These are phyloP conservation scores for Brenthis hecate DNA, from an alignment of 2,888 invertebrate species.

Conservation along the genomic window DNA sequence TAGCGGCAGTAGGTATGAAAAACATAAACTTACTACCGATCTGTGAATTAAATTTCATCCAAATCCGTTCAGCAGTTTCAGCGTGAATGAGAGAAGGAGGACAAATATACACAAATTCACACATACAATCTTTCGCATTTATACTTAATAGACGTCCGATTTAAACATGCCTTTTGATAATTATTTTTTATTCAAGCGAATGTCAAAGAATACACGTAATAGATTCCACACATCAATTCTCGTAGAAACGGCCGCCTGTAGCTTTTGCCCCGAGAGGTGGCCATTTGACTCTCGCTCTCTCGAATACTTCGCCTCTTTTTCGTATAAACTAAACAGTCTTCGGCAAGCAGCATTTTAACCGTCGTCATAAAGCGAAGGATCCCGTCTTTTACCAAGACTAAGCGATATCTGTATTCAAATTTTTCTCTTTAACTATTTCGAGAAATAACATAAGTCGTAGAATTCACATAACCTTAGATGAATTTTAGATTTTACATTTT, in stretches of 20 bases:
- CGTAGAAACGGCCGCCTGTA: slow-evolving; percentile 68
- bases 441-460: slow-evolving; percentile 52
- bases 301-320: slow-evolving; percentile 69
- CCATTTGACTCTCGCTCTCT: slow-evolving; percentile 71
- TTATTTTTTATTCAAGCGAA: not conserved
- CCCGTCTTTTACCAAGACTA: slow-evolving; percentile 48
- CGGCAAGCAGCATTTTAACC: slow-evolving; percentile 73
- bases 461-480: slow-evolving; percentile 69
- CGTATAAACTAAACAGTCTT: slow-evolving; percentile 74
- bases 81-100: too few relatives aligned
- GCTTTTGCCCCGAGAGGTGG: slow-evolving; percentile 71
- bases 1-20: too few relatives aligned
- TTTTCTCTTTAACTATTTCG: slow-evolving; percentile 60
- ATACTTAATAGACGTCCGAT: too few relatives aligned
- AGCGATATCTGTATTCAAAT: slow-evolving; percentile 78
- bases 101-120: too few relatives aligned
- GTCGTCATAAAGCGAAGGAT: slow-evolving; percentile 73
- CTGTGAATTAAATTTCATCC: too few relatives aligned
- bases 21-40: too few relatives aligned
- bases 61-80: too few relatives aligned
- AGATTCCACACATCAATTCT: slow-evolving; percentile 57
- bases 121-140: too few relatives aligned
- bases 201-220: slow-evolving; percentile 51
- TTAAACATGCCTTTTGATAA: too few relatives aligned
- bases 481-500: slow-evolving; percentile 52